A percentile compares a stretch with the other conserved stretches of the same genome.
Evolutionary conservation across 2,113 vertebrate species (phyloP).

Genomic region (Ploceus nigricollis): DNA sequence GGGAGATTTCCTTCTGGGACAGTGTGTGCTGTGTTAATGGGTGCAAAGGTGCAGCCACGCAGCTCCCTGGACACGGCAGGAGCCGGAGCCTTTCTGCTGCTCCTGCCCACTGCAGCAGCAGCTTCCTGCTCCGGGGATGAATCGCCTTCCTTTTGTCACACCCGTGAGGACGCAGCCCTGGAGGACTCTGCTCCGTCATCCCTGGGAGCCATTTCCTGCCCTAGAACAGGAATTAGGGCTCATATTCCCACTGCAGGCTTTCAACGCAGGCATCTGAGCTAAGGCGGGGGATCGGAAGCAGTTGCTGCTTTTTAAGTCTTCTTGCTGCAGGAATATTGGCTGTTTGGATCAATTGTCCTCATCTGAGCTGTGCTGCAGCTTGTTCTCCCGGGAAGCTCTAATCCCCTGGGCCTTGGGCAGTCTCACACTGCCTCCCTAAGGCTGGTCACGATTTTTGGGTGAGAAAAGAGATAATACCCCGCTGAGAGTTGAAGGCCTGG

Average conservation of each 20-base stretch:
- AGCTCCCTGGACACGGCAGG: neutral
- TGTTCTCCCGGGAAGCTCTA: neutral
- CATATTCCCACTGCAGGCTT: neutral
- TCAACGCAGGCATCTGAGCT: neutral
- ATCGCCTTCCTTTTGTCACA: neutral
- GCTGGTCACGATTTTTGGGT: neutral
- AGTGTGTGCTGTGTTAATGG: neutral
- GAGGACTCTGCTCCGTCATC: neutral
- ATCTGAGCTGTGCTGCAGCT: neutral
- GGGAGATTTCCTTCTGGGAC: neutral
- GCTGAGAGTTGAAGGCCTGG: neutral
- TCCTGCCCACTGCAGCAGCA: neutral
- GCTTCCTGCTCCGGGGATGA: neutral
- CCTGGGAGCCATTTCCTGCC: neutral
- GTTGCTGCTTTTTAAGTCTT: neutral
- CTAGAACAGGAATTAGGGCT: neutral
- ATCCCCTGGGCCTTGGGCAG: neutral
- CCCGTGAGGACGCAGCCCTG: neutral
- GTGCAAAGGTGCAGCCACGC: neutral
- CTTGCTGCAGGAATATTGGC: neutral
- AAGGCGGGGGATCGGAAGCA: neutral
- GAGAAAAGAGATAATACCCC: neutral
- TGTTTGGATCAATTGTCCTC: constrained; percentile 8
- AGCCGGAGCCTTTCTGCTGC: accelerated
- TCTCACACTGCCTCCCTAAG: neutral